Conservation (phyloP, 1,140 invertebrate genomes). For the Achroia grisella region DNA sequence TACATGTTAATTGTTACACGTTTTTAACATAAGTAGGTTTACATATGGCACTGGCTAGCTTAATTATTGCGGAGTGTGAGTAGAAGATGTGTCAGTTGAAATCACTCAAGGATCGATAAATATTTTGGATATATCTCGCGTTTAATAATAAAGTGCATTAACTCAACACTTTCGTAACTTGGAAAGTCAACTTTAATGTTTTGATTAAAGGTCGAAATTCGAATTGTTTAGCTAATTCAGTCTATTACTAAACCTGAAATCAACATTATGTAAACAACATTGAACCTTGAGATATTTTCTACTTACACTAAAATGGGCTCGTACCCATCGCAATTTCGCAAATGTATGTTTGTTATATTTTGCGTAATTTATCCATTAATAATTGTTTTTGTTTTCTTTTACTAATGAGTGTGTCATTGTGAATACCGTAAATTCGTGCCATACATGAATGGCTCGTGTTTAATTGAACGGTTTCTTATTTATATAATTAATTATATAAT, state of each 20-base stretch:
- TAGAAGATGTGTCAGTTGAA: conserved; percentile 17
- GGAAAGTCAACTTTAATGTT: too few relatives aligned
- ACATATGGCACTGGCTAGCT: conserved; percentile 38
- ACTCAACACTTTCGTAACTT: too few relatives aligned
- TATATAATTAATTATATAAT: conserved; percentile 4
- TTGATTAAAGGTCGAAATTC: too few relatives aligned
- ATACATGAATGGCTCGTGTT: conserved; percentile 27
- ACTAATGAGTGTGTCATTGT: conserved; percentile 23
- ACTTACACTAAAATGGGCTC: conserved; percentile 9
- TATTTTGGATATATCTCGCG: too few relatives aligned
- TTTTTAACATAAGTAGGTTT: conserved; percentile 46
- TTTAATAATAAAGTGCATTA: too few relatives aligned
- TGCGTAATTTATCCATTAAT: conserved; percentile 23
- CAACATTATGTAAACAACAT: not conserved
- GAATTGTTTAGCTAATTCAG: too few relatives aligned
- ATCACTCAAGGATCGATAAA: too few relatives aligned
- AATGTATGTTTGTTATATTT: conserved; percentile 24
- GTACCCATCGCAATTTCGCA: conserved; percentile 25
- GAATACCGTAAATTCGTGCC: conserved; percentile 26
- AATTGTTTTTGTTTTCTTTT: conserved; percentile 21
- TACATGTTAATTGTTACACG: conserved; percentile 54
- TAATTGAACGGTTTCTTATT: conserved; percentile 6
- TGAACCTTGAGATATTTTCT: not conserved
- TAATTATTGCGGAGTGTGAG: conserved; percentile 24
- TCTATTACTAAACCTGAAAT: too few relatives aligned